A percentile compares a stretch with the other conserved stretches of the same genome.
These are phyloP conservation scores for Andrena minutula DNA, from an alignment of 2,888 invertebrate genomes.

Conservation along the genomic window DNA sequence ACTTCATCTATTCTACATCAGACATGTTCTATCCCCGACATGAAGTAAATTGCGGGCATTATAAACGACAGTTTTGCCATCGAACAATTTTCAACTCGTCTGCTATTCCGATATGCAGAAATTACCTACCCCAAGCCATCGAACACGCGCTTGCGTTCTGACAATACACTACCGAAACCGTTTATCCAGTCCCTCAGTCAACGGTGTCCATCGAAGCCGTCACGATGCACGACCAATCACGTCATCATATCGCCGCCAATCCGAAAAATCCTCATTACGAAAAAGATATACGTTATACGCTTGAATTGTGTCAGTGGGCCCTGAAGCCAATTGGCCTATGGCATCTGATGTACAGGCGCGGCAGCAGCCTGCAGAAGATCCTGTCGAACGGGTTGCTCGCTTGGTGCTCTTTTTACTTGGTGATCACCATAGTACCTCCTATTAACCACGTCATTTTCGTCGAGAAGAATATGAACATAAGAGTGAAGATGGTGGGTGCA, in stretches of 20 bases:
- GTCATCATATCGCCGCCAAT: neutral
- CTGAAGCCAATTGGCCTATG: slow-evolving; percentile 39
- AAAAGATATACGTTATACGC: slow-evolving; percentile 13
- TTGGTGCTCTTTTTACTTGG: slow-evolving; percentile 9
- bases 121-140: too few relatives aligned
- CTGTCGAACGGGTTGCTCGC: neutral
- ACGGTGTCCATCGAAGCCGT: neutral
- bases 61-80: too few relatives aligned
- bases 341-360: slow-evolving; percentile 8
- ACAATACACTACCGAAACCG: neutral
- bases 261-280: slow-evolving; percentile 23
- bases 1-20: too few relatives aligned
- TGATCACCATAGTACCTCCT: slow-evolving; percentile 23
- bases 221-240: slow-evolving; percentile 20
- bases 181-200: neutral
- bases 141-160: slow-evolving; percentile 14
- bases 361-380: slow-evolving; percentile 22
- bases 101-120: too few relatives aligned
- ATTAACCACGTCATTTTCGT: slow-evolving; percentile 9
- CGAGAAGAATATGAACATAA: slow-evolving; percentile 2
- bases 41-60: too few relatives aligned
- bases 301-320: slow-evolving; percentile 35
- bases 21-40: too few relatives aligned
- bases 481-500: slow-evolving; percentile 65
- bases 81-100: too few relatives aligned